A percentile compares a stretch with the other conserved stretches of the same genome.
Conservation (phyloP, 2,888 invertebrate genomes). For the Megalurothrips usitatus region DNA sequence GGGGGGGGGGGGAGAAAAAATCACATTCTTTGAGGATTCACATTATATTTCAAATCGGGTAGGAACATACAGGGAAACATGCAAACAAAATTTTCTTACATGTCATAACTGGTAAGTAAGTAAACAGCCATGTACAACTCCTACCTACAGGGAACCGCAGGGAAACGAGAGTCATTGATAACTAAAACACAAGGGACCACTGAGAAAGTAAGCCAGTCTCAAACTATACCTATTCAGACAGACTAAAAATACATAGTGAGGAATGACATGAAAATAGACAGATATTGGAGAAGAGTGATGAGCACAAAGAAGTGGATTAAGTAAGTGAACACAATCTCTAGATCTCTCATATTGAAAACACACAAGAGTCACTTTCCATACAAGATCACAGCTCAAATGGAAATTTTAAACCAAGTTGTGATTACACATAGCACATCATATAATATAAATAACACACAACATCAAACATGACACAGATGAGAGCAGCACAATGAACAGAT, state of each 20-base stretch:
- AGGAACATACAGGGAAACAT: neutral
- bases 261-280: neutral
- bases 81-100: neutral
- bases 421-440: too few relatives aligned
- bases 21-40: neutral
- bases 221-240: neutral
- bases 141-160: neutral
- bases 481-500: neutral
- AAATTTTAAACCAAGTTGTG: too few relatives aligned
- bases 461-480: neutral
- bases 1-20: neutral
- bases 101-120: neutral
- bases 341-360: too few relatives aligned
- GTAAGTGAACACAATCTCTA: neutral
- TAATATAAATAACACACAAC: neutral
- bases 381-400: too few relatives aligned
- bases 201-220: neutral
- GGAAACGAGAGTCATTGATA: too few relatives aligned
- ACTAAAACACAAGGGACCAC: neutral
- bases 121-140: neutral
- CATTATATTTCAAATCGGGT: neutral
- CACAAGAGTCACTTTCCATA: too few relatives aligned
- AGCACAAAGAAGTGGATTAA: neutral
- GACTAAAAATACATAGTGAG: neutral
- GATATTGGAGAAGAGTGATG: neutral